Base-by-base conservation (phyloP, 2,797 vertebrate species). In the Oreonectes daqikongensis region DNA sequence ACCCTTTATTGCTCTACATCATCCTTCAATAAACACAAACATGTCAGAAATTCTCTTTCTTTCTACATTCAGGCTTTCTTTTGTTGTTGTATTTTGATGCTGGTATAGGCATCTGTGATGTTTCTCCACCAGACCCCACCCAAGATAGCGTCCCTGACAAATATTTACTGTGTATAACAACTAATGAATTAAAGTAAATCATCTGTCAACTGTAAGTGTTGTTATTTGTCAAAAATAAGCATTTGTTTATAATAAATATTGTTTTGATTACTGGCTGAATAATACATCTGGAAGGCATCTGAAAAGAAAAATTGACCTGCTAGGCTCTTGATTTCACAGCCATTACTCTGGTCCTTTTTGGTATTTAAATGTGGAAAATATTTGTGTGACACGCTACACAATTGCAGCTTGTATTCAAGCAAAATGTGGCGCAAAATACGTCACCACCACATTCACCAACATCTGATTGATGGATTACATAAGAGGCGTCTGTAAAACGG, bases 391-490 rank as follows among this genome's bases (percentile, higher is more conserved):
- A 32, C 61, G 71, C 64, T 72, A 57, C 78, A 86, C 80, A 82
- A 26, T 44, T 46, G 40, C 26, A 79, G 84, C 84, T 87, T 88
- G 83, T 69, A 82, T 73, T 50, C 24, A 75, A 66, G 64, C 7
- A 48, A 46, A 26, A 46, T 18, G 0, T 0, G 26, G 71, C 60
- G 69, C 35, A 35, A 35, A 35, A 7, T 10, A 10, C 2, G 35
- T 35, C 35, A 35, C 9, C 8, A 2, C 46, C 70, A 55, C 72
- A 75, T 44, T 28, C 46, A 80, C 15, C 80, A 69, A 81, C 85
- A 86, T 85, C 82, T 88, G 81, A 63, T 78, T 59, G 55, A 85
- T 81, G 84, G 59, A 77, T 87, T 88, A 48, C 82, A 35, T 84
- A 87, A 75, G 44, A 81, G 75, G 83, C 1, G 76, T 70, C 75